Percentiles rank a stretch among this genome's conserved stretches.
Conservation (phyloP, 1,140 invertebrate genomes). For the Zaprionus capensis region DNA sequence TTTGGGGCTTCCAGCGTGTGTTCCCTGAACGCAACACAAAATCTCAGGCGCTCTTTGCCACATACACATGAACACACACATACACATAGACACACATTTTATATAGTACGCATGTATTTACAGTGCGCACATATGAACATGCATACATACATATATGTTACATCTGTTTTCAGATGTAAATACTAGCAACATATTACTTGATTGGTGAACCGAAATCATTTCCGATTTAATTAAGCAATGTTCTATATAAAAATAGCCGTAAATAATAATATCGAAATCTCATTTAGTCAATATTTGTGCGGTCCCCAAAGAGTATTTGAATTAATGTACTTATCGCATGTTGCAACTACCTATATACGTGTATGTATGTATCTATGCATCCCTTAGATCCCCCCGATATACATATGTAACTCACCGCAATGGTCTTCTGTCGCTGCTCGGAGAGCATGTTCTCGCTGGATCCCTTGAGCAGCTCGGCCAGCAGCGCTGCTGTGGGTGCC, state of each 20-base stretch:
- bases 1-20: conserved; percentile 48
- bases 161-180: conserved; percentile 6
- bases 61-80: conserved; percentile 6
- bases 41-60: conserved; percentile 20
- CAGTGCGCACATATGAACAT: neutral
- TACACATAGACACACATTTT: neutral
- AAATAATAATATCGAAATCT: conserved; percentile 5
- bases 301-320: neutral
- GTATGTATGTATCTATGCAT: neutral
- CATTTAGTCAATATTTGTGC: neutral
- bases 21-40: conserved; percentile 47
- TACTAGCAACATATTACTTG: neutral
- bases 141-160: conserved; percentile 2
- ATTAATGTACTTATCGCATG: neutral
- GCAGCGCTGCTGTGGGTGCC: conserved; percentile 88
- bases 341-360: neutral
- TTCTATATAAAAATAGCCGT: neutral
- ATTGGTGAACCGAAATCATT: neutral
- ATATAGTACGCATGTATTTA: neutral
- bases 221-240: conserved; percentile 1
- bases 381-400: neutral
- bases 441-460: conserved; percentile 90
- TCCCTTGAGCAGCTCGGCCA: conserved; percentile 90
- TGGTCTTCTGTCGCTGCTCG: conserved; percentile 80
- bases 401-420: conserved; percentile 66